Conservation (phyloP, 2,113 vertebrate species). For the Poeciliopsis prolifica region DNA sequence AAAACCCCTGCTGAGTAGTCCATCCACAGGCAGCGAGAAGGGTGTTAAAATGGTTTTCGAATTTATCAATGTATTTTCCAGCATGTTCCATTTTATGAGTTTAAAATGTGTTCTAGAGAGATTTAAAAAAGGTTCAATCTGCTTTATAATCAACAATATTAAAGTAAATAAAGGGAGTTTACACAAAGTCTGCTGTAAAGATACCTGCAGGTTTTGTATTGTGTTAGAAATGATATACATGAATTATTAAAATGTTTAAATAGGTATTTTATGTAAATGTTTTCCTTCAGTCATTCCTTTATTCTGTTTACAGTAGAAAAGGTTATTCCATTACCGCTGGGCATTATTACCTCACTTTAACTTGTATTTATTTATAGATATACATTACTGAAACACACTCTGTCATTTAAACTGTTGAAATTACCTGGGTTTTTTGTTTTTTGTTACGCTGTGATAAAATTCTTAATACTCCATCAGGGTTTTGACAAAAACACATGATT, state of each 20-base stretch:
- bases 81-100: conserved; percentile 26
- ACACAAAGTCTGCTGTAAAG: neutral
- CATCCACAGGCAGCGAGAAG: conserved; percentile 39
- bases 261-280: neutral
- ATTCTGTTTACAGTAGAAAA: neutral
- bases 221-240: neutral
- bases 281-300: neutral
- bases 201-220: conserved; percentile 1
- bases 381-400: neutral
- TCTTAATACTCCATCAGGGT: neutral
- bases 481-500: neutral
- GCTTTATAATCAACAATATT: conserved; percentile 35
- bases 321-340: neutral
- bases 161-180: conserved; percentile 7
- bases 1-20: conserved; percentile 38
- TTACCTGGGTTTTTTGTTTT: neutral
- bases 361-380: too few relatives aligned
- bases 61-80: conserved; percentile 51
- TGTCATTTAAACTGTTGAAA: neutral
- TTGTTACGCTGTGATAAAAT: neutral
- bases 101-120: conserved; percentile 40
- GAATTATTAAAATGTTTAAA: neutral
- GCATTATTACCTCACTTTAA: neutral
- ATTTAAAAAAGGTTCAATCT: conserved; percentile 28
- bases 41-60: conserved; percentile 56